phyloP scores from a whole-genome alignment of 2,888 invertebrate genomes.

The Drosophila testacea region DNA sequence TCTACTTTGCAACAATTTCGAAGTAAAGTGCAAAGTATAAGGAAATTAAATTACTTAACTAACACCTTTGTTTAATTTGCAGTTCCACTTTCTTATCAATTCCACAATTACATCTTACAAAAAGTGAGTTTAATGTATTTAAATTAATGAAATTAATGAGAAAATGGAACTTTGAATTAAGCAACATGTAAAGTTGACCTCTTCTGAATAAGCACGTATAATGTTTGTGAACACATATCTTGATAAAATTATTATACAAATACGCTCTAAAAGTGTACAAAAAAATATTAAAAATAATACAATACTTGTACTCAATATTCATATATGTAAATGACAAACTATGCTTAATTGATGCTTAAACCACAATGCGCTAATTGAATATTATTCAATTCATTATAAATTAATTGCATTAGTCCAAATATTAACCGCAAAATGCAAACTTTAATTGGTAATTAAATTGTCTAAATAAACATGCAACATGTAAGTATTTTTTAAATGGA shows the following conservation, averaged over 20 bases:
- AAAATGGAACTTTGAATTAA: background rate
- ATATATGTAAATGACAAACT: conserved; percentile 10
- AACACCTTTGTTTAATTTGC: background rate
- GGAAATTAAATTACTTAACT: too few relatives aligned
- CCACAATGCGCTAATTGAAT: conserved; percentile 23
- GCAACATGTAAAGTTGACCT: background rate
- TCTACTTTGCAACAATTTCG: background rate
- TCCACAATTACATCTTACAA: background rate
- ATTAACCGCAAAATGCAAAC: conserved; percentile 17
- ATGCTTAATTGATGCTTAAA: conserved; percentile 30
- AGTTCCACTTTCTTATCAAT: background rate
- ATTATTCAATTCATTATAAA: conserved; percentile 9
- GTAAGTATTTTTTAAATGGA: conserved; percentile 23
- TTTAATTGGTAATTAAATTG: conserved; percentile 10
- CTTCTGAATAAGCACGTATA: background rate
- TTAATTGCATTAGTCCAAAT: conserved; percentile 16
- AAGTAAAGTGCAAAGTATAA: too few relatives aligned
- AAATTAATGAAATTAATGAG: too few relatives aligned
- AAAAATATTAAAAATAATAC: background rate
- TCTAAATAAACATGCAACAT: background rate
- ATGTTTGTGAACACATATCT: conserved; percentile 9
- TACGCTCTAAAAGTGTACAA: background rate
- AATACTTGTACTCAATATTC: background rate
- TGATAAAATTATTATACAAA: background rate
- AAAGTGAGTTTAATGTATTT: too few relatives aligned